These are phyloP conservation scores for Pithys albifrons DNA, from an alignment of 2,113 vertebrate species.

Conservation along the genomic window DNA sequence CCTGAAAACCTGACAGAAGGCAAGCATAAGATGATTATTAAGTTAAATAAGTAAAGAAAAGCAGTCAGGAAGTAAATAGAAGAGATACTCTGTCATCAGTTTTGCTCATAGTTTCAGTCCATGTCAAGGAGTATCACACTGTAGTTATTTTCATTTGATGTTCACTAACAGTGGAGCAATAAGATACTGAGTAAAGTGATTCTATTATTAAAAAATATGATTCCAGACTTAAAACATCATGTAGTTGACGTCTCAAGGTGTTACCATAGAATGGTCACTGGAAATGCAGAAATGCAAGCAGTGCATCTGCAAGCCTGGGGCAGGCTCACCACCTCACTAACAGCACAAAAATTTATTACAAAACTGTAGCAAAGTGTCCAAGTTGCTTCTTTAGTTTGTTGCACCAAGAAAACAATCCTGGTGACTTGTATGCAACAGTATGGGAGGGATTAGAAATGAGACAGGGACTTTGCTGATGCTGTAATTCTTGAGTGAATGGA, in stretches of 20 bases:
- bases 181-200: neutral
- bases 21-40: neutral
- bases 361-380: neutral
- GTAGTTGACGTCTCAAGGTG: neutral
- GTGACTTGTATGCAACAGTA: neutral
- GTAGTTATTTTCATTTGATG: neutral
- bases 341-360: neutral
- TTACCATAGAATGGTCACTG: rapidly evolving
- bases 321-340: neutral
- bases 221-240: neutral
- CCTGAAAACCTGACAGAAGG: neutral
- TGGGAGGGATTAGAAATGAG: neutral
- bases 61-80: neutral
- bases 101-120: neutral
- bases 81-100: neutral
- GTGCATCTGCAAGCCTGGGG: neutral
- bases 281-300: neutral
- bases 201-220: neutral
- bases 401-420: neutral
- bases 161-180: neutral
- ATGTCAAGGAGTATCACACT: neutral
- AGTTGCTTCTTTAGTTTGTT: neutral
- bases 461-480: neutral
- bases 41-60: neutral
- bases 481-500: neutral